Evolutionary conservation across 2,113 vertebrate genomes (phyloP).

Genomic region (human): DNA sequence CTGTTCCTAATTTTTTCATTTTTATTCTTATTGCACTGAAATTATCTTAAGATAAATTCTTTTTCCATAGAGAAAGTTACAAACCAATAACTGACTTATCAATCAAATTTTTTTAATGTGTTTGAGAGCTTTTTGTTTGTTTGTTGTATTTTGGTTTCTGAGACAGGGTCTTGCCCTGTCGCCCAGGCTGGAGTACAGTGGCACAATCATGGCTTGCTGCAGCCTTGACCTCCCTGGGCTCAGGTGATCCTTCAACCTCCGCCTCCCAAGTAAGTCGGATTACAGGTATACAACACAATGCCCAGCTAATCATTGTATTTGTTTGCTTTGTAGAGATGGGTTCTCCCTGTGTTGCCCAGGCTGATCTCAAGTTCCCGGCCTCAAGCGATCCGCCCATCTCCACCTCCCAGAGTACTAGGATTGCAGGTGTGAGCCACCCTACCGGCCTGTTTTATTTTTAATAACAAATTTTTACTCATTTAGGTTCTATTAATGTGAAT

Average conservation of each 20-base stretch:
- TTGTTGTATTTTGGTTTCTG: background rate
- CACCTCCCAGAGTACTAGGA: no score
- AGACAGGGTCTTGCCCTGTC: no score
- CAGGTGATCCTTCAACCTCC: no score
- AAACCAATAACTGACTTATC: background rate
- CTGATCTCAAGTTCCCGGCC: no score
- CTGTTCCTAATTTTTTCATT: background rate
- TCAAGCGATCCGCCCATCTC: no score
- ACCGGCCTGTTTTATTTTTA: background rate
- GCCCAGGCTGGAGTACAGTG: no score
- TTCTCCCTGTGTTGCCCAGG: no score
- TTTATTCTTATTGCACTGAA: background rate
- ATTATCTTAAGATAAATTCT: background rate
- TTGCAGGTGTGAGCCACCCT: no score
- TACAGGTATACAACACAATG: no score
- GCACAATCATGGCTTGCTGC: no score
- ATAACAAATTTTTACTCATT: background rate
- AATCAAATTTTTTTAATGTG: background rate
- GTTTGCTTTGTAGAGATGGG: background rate
- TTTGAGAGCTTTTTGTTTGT: background rate
- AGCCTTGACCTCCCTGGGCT: no score
- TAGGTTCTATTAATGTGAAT: background rate
- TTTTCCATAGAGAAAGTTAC: background rate
- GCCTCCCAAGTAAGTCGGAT: no score
- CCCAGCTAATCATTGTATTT: background rate